A percentile compares a stretch with the other conserved stretches of the same genome.
Conservation (phyloP, 2,113 vertebrate species). For the Halichoeres trimaculatus region DNA sequence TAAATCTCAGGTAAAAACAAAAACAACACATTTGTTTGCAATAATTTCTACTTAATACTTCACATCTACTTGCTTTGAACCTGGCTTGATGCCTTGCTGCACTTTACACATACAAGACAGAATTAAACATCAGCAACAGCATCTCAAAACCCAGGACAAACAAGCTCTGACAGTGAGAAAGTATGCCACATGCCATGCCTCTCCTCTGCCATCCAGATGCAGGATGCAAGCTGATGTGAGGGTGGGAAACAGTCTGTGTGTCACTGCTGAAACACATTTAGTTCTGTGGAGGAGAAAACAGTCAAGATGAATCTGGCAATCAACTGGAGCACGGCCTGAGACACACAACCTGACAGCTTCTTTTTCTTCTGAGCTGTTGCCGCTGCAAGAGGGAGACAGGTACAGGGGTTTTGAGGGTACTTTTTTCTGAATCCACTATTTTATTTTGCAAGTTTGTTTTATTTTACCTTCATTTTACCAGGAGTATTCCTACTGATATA, state of each 20-base stretch:
- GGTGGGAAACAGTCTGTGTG: constrained; percentile 47
- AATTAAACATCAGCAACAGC: background rate
- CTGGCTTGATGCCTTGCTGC: background rate
- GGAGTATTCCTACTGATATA: too few species aligned
- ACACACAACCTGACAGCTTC: constrained; percentile 33
- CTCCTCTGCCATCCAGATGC: constrained; percentile 48
- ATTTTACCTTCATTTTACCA: too few species aligned
- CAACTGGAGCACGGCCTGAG: constrained; percentile 26
- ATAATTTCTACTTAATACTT: background rate
- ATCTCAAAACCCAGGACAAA: background rate
- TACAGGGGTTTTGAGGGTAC: background rate
- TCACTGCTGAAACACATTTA: constrained; percentile 48
- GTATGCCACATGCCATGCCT: constrained; percentile 39
- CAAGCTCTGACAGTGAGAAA: constrained; percentile 11
- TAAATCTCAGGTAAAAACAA: constrained; percentile 3
- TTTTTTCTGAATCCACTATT: background rate
- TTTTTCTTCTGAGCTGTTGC: constrained; percentile 11
- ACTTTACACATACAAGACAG: background rate
- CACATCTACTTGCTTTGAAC: background rate
- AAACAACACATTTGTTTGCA: background rate
- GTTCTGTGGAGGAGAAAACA: constrained; percentile 43
- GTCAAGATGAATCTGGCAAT: constrained; percentile 57
- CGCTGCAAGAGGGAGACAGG: constrained; percentile 18
- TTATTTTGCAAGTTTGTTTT: too few species aligned
- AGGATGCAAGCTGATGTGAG: constrained; percentile 61